Base-by-base conservation (phyloP, 2,113 vertebrate species). In the Nansenia antarctica region DNA sequence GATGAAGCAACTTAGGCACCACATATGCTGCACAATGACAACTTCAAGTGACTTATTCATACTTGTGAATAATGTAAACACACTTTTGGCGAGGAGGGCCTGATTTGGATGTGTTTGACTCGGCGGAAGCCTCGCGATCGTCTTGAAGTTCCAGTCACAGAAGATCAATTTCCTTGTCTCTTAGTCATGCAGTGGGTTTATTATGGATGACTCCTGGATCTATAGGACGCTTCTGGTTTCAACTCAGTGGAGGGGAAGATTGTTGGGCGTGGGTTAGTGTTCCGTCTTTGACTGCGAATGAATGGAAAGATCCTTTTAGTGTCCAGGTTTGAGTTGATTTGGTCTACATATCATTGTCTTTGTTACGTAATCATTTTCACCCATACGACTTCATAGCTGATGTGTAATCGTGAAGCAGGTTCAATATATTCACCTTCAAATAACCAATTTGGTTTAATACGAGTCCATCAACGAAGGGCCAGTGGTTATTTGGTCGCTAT, bases 51-150 rank as follows among this genome's bases (percentile, higher is more conserved):
- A 79, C 78, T 86, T 87, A 81, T 85, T 90, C 70, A 87, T 79
- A 57, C 60, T 61, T 1, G 72, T 85, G 73, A 89, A 86, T 86
- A 87, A 85, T 87, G 85, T 64, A 89, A 72, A 77, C 62, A 42
- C 32, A 71, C 69, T 67, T 83, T 77, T 22, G 59, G 79, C 2
- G 49, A 68, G 72, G 27, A 1, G 18, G 7, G 1, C 26, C 67
- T 58, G 73, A 58, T 66, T 65, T 2, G 27, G 31, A 63, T n/a
- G n/a, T n/a, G n/a, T n/a, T n/a, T n/a, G n/a, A n/a, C n/a, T n/a
- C 55, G 68, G 62, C 18, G 76, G 72, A 67, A 55, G 81, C 69
- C 77, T n/a, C n/a, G n/a, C n/a, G n/a, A n/a, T n/a, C n/a, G n/a
- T n/a, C n/a, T n/a, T 59, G 84, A 80, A 81, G 81, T 63, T 79